Evolutionary conservation across 2,888 invertebrate genomes (phyloP).

Genomic region (Diadegma fenestrale): DNA sequence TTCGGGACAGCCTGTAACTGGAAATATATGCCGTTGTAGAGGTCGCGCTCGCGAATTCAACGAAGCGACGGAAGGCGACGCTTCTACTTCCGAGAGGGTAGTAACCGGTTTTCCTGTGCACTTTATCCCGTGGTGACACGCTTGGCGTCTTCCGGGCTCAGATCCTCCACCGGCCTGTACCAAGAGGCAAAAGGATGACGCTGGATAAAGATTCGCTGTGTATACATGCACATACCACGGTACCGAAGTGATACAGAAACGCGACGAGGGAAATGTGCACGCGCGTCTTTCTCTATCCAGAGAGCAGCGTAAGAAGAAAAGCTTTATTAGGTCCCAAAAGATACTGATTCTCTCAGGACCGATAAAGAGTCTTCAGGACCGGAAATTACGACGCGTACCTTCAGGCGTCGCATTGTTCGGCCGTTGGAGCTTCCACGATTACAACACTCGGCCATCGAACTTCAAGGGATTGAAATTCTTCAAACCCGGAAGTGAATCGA

Average conservation of each 20-base stretch:
- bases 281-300: conserved; percentile 21
- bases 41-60: conserved; percentile 62
- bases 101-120: conserved; percentile 68
- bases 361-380: conserved; percentile 68
- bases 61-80: conserved; percentile 67
- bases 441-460: not conserved
- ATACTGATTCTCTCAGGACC: conserved; percentile 67
- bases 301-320: conserved; percentile 37
- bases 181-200: conserved; percentile 42
- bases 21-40: conserved; percentile 18
- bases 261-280: conserved; percentile 17
- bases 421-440: conserved; percentile 37
- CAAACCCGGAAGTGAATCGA: not conserved
- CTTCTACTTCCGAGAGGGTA: conserved; percentile 66
- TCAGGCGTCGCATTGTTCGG: conserved; percentile 35
- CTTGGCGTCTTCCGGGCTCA: conserved; percentile 60
- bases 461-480: not conserved
- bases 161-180: conserved; percentile 17
- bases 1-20: not conserved
- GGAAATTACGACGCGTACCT: conserved; percentile 62
- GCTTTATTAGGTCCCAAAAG: conserved; percentile 70
- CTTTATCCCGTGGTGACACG: conserved; percentile 67
- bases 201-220: conserved; percentile 43
- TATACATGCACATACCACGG: not conserved
- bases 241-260: conserved; percentile 45